These are phyloP conservation scores for Paraescarpia echinospica DNA, from an alignment of 1,140 invertebrate genomes.

Conservation along the genomic window DNA sequence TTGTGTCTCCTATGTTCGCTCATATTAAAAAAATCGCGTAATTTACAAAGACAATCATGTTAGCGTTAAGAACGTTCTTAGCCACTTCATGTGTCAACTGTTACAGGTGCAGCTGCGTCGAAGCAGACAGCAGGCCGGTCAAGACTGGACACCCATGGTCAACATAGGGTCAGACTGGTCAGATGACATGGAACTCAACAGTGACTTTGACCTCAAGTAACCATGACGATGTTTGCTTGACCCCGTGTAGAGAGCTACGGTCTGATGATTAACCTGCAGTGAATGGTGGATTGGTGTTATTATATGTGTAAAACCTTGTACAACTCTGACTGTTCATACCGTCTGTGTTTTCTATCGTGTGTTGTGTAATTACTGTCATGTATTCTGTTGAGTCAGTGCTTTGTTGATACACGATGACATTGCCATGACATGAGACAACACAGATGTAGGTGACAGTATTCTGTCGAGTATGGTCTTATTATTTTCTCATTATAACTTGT, in stretches of 20 bases:
- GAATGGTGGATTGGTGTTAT: background rate
- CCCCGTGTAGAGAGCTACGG: background rate
- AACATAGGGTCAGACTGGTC: background rate
- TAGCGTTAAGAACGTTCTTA: no score
- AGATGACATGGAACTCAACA: background rate
- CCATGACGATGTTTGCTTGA: background rate
- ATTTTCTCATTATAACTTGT: background rate
- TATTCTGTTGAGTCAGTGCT: background rate
- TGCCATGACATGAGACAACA: no score
- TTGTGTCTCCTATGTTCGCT: no score
- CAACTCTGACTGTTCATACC: background rate
- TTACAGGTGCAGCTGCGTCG: background rate
- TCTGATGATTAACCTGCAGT: background rate
- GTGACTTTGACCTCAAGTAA: background rate
- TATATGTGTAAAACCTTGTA: background rate
- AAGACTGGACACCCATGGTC: background rate
- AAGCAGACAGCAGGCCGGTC: background rate
- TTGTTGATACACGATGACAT: no score
- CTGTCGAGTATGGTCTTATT: background rate
- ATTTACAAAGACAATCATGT: no score
- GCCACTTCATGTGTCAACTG: no score
- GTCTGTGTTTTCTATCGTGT: background rate
- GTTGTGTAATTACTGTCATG: background rate
- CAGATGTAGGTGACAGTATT: no score
- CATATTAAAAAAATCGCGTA: no score